Conservation (phyloP, 1,140 invertebrate species). For the Maniola jurtina region DNA sequence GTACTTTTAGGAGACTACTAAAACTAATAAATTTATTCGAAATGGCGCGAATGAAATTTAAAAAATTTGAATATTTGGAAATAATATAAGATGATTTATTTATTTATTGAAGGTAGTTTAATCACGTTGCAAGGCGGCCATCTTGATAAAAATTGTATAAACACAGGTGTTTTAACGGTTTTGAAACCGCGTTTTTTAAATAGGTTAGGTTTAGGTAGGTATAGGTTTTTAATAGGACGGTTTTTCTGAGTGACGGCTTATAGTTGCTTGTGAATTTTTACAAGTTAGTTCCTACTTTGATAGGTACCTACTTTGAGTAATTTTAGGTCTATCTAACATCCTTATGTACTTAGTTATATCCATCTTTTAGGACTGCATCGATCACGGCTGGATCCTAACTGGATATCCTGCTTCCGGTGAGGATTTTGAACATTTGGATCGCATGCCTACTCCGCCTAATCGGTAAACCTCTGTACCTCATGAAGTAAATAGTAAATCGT, state of each 20-base stretch:
- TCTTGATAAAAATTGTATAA: not conserved
- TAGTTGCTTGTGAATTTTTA: too few species aligned
- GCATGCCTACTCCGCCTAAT: conserved; percentile 81
- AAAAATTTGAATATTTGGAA: too few species aligned
- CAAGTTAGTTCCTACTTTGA: not conserved
- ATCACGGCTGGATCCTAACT: conserved; percentile 81
- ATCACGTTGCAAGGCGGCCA: too few species aligned
- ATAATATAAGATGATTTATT: too few species aligned
- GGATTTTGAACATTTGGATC: conserved; percentile 81
- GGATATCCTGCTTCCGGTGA: conserved; percentile 77
- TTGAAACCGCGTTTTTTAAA: too few species aligned
- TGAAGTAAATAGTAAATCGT: not conserved
- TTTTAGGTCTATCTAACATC: not conserved
- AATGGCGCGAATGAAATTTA: too few species aligned
- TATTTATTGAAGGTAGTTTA: too few species aligned
- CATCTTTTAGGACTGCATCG: conserved; percentile 74
- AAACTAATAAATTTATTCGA: too few species aligned
- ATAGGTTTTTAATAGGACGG: too few species aligned
- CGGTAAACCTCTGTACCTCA: conserved; percentile 54
- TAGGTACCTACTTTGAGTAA: not conserved
- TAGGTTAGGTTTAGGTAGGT: too few species aligned
- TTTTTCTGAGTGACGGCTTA: too few species aligned
- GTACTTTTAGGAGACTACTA: too few species aligned
- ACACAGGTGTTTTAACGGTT: not conserved
- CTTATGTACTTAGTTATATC: not conserved